Base-by-base conservation (phyloP, 2,888 invertebrate genomes). In the Thymelicus sylvestris region DNA sequence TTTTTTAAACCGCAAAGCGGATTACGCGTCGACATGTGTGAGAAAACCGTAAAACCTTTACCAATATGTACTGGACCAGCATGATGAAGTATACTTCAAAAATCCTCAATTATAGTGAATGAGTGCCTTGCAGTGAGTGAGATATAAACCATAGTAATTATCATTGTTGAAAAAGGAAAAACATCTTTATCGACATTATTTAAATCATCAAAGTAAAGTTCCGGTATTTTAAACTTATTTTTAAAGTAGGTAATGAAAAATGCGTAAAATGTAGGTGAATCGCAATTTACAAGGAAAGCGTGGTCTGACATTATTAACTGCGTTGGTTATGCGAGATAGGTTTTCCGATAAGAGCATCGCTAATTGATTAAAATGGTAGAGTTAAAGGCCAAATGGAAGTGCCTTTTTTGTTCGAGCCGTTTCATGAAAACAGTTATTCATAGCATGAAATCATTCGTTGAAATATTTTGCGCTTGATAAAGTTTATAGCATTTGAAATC, bases 261-360 rank as follows among this genome's bases (percentile, higher is more conserved):
- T 55, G 19, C 24, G 15, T 62, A 44, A 15, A 62, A 62, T 62
- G 7, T 55, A 13, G 44, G n/a, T 68, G 13, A 55, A 57, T 44
- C 38, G 31, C 44, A 55, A 48, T 64, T 57, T 39, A 39, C 13
- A 48, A 47, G 38, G 47, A 57, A 48, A 69, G 39, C 64, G 13
- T 39, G 4, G 19, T 39, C 39, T 24, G 47, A 19, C 7, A 69
- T 24, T 39, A 69, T 24, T 39, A 70, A 60, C 6, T 59, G 41
- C 57, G 59, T 65, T 50, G 48, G n/a, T 24, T 65, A 55, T 24
- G n/a, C 64, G 48, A 68, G 38, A 65, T 65, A 65, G 41, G 69
- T 70, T 70, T 70, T 60, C 69, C 69, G 69, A 70, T 70, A 70
- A 70, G 69, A 70, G 64, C 69, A 65, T 70, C 57, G 60, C 70